Conservation (phyloP, 1,140 invertebrate species). For the Zeugodacus cucurbitae region DNA sequence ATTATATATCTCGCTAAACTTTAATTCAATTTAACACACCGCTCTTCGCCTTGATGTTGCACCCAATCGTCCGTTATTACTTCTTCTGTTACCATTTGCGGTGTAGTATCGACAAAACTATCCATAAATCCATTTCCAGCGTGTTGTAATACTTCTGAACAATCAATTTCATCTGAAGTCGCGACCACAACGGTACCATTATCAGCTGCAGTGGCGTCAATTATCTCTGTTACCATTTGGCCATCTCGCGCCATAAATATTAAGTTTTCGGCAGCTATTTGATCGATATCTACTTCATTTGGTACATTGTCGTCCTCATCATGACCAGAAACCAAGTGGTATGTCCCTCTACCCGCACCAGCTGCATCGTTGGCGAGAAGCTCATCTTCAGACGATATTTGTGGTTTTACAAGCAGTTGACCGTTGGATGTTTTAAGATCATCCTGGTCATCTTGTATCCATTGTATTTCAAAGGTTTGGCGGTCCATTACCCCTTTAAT, state of each 20-base stretch:
- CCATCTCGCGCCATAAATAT: slow-evolving; percentile 71
- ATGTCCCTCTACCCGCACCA: slow-evolving; percentile 4
- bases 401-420: slow-evolving; percentile 46
- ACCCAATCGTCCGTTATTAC: slow-evolving; percentile 83
- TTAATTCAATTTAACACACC: slow-evolving; percentile 65
- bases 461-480: slow-evolving; percentile 50
- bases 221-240: slow-evolving; percentile 56
- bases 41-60: slow-evolving; percentile 75
- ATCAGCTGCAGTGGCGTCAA: slow-evolving; percentile 65
- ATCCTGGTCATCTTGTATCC: slow-evolving; percentile 52
- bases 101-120: slow-evolving; percentile 49
- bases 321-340: slow-evolving; percentile 38
- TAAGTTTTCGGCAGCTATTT: slow-evolving; percentile 73
- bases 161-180: slow-evolving; percentile 64
- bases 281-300: slow-evolving; percentile 63
- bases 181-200: slow-evolving; percentile 66
- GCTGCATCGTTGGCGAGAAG: slow-evolving; percentile 46
- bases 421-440: slow-evolving; percentile 41
- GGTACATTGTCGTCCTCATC: slow-evolving; percentile 43
- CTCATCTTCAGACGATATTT: slow-evolving; percentile 51
- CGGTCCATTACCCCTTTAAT: not conserved
- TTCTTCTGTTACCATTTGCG: slow-evolving; percentile 75
- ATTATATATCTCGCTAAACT: slow-evolving; percentile 3
- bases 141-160: slow-evolving; percentile 44
- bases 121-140: slow-evolving; percentile 48